Conservation (phyloP, 1,140 invertebrate genomes). For the Amphibalanus amphitrite region DNA sequence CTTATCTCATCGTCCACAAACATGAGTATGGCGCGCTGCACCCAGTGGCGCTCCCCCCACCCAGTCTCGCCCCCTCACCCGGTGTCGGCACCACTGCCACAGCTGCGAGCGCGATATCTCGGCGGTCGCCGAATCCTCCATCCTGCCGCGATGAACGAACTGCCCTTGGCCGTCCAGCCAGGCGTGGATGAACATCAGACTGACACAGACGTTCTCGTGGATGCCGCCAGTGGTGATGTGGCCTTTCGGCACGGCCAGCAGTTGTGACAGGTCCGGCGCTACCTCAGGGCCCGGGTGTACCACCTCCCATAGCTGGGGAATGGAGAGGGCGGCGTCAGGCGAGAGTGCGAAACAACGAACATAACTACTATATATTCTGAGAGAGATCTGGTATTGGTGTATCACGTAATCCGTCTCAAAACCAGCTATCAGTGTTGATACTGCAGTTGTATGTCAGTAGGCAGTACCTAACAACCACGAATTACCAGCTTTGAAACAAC, state of each 20-base stretch:
- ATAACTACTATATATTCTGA: too few relatives aligned
- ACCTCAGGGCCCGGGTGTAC: background rate
- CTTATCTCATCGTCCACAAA: too few relatives aligned
- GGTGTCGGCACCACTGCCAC: slow-evolving; percentile 53
- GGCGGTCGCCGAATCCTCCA: slow-evolving; percentile 55
- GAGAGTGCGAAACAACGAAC: background rate
- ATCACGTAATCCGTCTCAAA: background rate
- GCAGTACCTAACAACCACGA: slow-evolving; percentile 9
- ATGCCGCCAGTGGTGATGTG: slow-evolving; percentile 40
- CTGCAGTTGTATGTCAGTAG: slow-evolving; percentile 6
- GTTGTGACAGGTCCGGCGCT: slow-evolving; percentile 24
- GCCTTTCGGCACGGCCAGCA: slow-evolving; percentile 41
- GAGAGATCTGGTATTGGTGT: too few relatives aligned
- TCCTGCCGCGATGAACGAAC: slow-evolving; percentile 41
- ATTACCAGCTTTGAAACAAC: slow-evolving; percentile 7
- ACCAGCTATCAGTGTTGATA: background rate
- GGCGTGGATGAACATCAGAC: slow-evolving; percentile 43
- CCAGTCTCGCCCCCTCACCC: too few relatives aligned
- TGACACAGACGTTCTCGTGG: slow-evolving; percentile 42
- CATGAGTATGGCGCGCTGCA: too few relatives aligned
- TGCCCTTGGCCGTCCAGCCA: slow-evolving; percentile 48
- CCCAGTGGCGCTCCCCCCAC: too few relatives aligned
- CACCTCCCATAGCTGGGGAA: too few relatives aligned
- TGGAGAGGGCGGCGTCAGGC: too few relatives aligned
- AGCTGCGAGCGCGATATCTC: slow-evolving; percentile 52